Evolutionary conservation across 2,113 vertebrate species (phyloP).

Genomic region (Onychorhynchus coronatus): DNA sequence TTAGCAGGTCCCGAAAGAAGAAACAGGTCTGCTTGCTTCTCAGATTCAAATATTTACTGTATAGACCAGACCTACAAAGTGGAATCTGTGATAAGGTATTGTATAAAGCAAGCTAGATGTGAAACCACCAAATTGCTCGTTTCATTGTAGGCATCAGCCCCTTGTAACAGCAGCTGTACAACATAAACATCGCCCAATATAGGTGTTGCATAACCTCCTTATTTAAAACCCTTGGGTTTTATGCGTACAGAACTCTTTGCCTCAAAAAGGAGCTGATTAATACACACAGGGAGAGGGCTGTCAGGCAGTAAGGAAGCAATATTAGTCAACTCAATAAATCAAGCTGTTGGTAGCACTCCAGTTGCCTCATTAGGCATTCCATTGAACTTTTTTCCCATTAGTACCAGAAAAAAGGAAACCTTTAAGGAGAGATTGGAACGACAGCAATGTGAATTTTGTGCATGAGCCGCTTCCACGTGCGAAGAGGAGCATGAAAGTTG

Average conservation of each 20-base stretch:
- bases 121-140: neutral
- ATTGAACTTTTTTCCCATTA: neutral
- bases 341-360: neutral
- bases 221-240: neutral
- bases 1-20: neutral
- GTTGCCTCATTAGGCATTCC: neutral
- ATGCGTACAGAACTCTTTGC: neutral
- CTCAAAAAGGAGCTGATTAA: neutral
- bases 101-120: neutral
- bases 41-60: neutral
- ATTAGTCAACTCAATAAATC: neutral
- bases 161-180: neutral
- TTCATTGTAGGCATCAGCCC: neutral
- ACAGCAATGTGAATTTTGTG: neutral
- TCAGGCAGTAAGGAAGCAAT: neutral
- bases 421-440: neutral
- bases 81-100: neutral
- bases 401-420: neutral
- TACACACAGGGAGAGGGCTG: neutral
- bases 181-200: accelerated
- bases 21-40: neutral
- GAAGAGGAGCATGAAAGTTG: neutral
- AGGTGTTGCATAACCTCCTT: neutral
- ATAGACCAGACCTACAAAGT: neutral
- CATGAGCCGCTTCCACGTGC: neutral